Base-by-base conservation (phyloP, 2,888 invertebrate species). In the Luperina nickerlii region DNA sequence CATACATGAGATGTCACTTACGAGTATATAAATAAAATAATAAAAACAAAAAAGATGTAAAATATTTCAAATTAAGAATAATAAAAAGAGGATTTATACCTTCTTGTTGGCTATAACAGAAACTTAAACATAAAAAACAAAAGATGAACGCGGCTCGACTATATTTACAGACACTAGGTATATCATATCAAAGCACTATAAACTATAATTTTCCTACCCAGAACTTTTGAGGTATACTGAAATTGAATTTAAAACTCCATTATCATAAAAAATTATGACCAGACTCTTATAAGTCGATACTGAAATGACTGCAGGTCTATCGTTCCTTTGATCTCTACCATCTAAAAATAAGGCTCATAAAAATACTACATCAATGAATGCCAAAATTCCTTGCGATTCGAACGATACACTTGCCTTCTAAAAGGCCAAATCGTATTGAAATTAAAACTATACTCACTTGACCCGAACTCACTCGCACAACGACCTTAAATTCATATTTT, bases 291-390 rank as follows among this genome's bases (percentile, higher is more conserved):
- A 69, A 38, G 68, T 76, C 63, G 57, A 76, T 82, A 76, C 7
- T 24, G n/a, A 32, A 77, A 77, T 32, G 27, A 63, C 67, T 57
- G 68, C 45, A 76, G 18, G 15, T 60, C 27, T 57, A 45, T 18
- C 57, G 32, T 48, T 65, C 6, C 72, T 86, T 74, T 85, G 78
- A 82, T 82, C 45, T 82, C 57, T 1, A 20, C 6, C 15, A 42
- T 66, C 84, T 82, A 86, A 74, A 82, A 76, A 86, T 86, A 84
- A 73, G 13, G 24, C 48, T 38, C 6, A 78, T 78, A 60, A 78
- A 85, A 82, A 84, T 84, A 76, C 65, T 32, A 45, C 73, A 62
- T 60, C 63, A 79, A 70, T 74, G 57, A 76, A 79, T 68, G 84
- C 84, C 84, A 85, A 85, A 65, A 86, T 82, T 82, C 82, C n/a